These are phyloP conservation scores for Lepidurus couesii DNA, from an alignment of 1,140 invertebrate species.

Conservation along the genomic window DNA sequence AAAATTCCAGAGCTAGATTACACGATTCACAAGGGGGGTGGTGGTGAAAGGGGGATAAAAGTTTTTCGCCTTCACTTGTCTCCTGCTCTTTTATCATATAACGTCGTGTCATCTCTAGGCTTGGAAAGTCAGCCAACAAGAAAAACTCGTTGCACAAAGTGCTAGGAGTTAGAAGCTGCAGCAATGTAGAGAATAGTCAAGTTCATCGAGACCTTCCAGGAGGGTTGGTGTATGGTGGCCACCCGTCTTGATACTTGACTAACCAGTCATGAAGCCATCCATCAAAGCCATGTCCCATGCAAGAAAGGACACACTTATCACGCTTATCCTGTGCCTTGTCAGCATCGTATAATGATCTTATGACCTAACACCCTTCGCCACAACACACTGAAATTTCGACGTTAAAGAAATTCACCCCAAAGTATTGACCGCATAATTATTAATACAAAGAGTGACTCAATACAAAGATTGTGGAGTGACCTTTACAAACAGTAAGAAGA, in stretches of 20 bases:
- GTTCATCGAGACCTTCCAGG: background rate
- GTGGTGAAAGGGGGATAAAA: too few relatives aligned
- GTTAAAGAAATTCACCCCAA: background rate
- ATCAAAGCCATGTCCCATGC: background rate
- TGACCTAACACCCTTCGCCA: background rate
- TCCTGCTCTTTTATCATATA: constrained; percentile 22
- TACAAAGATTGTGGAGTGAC: too few relatives aligned
- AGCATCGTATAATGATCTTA: constrained; percentile 10
- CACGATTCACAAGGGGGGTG: too few relatives aligned
- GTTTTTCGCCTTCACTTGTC: background rate
- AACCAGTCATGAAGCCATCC: constrained; percentile 7
- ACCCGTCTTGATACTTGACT: background rate
- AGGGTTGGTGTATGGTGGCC: background rate
- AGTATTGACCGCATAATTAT: background rate
- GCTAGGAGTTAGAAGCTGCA: background rate
- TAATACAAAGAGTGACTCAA: too few relatives aligned
- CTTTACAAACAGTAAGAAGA: too few relatives aligned
- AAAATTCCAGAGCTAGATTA: too few relatives aligned
- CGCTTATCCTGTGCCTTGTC: constrained; percentile 1
- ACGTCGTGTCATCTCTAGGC: background rate
- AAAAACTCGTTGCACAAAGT: constrained; percentile 22
- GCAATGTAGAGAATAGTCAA: background rate
- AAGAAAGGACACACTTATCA: constrained; percentile 19
- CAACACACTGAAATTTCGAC: background rate
- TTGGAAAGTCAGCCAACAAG: constrained; percentile 18